Evolutionary conservation across 2,888 invertebrate species (phyloP), one percentile per base, ranked within the genome.

Genomic region (Horisme vitalbata): DNA sequence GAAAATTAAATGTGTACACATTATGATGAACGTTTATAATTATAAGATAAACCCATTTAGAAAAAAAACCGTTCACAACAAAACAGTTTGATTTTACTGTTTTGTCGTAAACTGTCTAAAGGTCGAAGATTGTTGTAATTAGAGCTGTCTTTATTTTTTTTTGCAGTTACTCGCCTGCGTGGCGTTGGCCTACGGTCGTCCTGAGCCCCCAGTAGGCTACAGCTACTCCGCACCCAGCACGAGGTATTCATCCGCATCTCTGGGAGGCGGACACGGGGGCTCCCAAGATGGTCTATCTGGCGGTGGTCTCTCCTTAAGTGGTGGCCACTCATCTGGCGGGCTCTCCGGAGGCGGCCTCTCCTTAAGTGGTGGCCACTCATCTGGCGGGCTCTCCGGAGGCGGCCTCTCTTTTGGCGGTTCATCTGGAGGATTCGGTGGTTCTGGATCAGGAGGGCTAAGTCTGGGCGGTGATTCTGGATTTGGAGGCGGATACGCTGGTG

Each of bases 171-270:
- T 90, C 63, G 88, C 88, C 75, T 85, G 83, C 56, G 84, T 87
- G 82, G 87, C 86, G 61, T 47, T 87, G 65, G 88, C 82, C 43
- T 81, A 80, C 36, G 90, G 82, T 58, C 88, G 90, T 38, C 90
- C 89, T 12, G 90, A 90, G 59, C 85, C 90, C n/a, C 90, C 90
- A 33, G 83, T 86, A 12, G 90, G 90, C 48, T 90, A 90, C 72
- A 83, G 80, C 68, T 90, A 90, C 64, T 82, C 86, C 1, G 79
- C 84, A 15, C 88, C 87, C 9, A 62, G 74, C 52, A 52, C 69
- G 18, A 67, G 69, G 55, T 74, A 75, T 59, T 62, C 73, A 4
- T 70, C 71, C 12, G 75, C 71, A 12, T 79, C 82, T 12, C 74
- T 14, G 62, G 39, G 39, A 2, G 75, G 79, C 18, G 75, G 79